Base-by-base conservation (phyloP, 1,140 invertebrate genomes). In the Subanguina moxae region DNA sequence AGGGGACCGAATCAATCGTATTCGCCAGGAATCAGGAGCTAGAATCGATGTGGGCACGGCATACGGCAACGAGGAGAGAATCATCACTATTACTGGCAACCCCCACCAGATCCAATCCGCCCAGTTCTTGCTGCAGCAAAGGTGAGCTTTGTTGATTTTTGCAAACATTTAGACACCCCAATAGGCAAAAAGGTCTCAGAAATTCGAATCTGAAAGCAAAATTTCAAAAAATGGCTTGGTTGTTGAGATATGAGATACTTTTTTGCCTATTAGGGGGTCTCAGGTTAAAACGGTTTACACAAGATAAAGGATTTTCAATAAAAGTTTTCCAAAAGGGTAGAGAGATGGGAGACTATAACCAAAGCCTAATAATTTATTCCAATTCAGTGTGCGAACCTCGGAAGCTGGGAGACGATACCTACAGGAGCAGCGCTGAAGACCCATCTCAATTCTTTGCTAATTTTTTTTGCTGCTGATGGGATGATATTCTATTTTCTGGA, bases 1-100 rank as follows among this genome's bases (percentile, higher is more conserved):
- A 19, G 74, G 74, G 0, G 72, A 72, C 27, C 62, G 75, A 21
- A 74, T 74, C 21, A 76, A 74, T n/a, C 67, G 75, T 19, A 76
- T 76, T 78, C 74, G 74, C 13, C 25, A 57, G 1, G 77, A 76
- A 17, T 78, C 76, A 17, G 74, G 74, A 17, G 77, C 74, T 19
- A 46, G 65, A 27, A 78, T 76, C 46, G 74, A 76, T 27, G 62
- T 76, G 27, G 76, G 73, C 23, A 59, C 30, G 25, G 32, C 70
- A 23, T 65, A 62, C 57, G 74, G 69, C 30, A 72, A 64, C 13
- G 69, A 71, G 21, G 70, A 72, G 23, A 58, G 70, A 23, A 72
- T 72, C 28, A 72, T 72, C 62, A 72, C 70, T 38, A 72, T 72
- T n/a, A 72, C 71, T 48, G 70, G 70, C 11, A 72, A 62, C 28